Evolutionary conservation across 2,113 vertebrate genomes (phyloP), one percentile per base, ranked within the genome.

Genomic region (Anser brachyrhynchus): DNA sequence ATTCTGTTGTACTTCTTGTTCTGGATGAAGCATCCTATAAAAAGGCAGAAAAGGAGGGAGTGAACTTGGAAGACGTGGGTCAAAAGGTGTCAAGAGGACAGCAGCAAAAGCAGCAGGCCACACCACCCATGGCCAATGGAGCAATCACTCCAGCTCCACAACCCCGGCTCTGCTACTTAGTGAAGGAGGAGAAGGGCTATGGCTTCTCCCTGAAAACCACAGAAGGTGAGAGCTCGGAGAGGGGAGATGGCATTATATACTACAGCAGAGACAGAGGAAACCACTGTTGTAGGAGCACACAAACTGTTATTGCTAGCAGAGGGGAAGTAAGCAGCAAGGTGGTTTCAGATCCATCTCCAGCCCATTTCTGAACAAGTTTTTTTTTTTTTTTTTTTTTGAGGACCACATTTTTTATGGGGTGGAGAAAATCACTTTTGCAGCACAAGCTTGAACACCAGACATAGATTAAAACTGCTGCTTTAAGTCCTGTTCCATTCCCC

Each of bases 131-230:
- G 19, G 82, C 90, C 84, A 99, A 98, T 1, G 97, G 97, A 84
- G 97, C 67, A 5, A 55, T 81, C 35, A 28, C 75, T 5, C n/a
- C 66, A 14, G 29, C 15, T 54, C 97, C 84, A 23, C 98, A 98
- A 85, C 98, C 98, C 5, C 97, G 98, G 87, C 98, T 99, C 76
- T 99, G 99, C 98, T 99, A 98, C 92, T 85, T 99, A 75, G 97
- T 98, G 31, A 99, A 98, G 94, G 97, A 98, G 62, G 97, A 94
- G 33, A 93, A 87, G 21, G 96, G 97, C 43, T 99, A 97, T 1
- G 99, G 98, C 77, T 99, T 99, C 96, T 99, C 99, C 44, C 81
- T 99, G 59, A 98, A 98, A 97, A 98, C 98, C 19, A 95, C 93
- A 66, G 97, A 95, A 98, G 98, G 99, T 99, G 76, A 98, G 98